Evolutionary conservation across 1,140 invertebrate species (phyloP), one percentile per base, ranked within the genome.

Genomic region (Parapsyche elsis): DNA sequence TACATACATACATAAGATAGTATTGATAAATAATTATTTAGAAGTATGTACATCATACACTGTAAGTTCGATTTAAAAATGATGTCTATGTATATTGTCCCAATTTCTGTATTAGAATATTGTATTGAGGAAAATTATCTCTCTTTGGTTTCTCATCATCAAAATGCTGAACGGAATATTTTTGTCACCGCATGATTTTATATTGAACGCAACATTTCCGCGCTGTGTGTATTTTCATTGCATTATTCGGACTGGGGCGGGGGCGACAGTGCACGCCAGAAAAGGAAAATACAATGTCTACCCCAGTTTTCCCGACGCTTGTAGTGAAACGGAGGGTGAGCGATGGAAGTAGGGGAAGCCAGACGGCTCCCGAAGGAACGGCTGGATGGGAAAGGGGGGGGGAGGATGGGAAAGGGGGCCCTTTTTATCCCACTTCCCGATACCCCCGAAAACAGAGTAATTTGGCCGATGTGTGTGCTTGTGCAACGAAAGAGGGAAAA

Each of bases 221-320:
- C 49, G 49, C 16, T 2, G 12, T 2, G 49, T 16, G 49, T 53
- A 10, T 53, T 53, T 53, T 53, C 49, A 16, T 53, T 53, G 49
- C 49, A 53, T 53, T 53, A 53, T 53, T 53, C 49, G 49, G 16
- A 24, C 14, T 61, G 12, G 16, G 21, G 70, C 23, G 23, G 10
- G 10, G 49, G 49, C 49, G 49, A 53, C 49, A 53, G 49, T 38
- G 30, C 30, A 38, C 30, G 7, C 2, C 7, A 38, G 70, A 71
- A 71, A 71, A 75, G 71, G 71, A 75, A 75, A 75, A 75, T 75
- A 49, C 45, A 14, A 46, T 53, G 19, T 75, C 44, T 75, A 75
- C 71, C 71, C 71, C 71, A 75, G 46, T 75, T 75, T 75, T 75
- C 46, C 38, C 24, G 71, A 49, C 71, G n/a, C n/a, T n/a, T n/a